These are phyloP conservation scores for Dolichotis patagonum DNA, from an alignment of 2,113 vertebrate species.

Conservation along the genomic window DNA sequence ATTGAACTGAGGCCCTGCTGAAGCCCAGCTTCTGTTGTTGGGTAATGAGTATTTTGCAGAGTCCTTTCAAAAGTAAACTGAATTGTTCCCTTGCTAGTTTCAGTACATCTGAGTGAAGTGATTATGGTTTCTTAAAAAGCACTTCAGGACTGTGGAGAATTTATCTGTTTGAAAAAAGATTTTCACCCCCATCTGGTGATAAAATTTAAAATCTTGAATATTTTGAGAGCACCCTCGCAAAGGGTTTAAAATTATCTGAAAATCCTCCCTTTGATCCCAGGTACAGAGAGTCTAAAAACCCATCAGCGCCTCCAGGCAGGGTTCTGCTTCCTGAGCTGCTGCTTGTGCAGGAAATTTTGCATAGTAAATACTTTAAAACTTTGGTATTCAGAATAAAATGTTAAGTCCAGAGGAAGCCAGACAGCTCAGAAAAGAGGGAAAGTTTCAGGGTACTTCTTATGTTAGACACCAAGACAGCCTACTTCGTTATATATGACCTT, in stretches of 20 bases:
- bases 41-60: conserved; percentile 72
- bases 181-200: conserved; percentile 35
- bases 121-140: conserved; percentile 71
- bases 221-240: conserved; percentile 59
- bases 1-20: conserved; percentile 44
- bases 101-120: conserved; percentile 69
- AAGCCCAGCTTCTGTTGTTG: conserved; percentile 60
- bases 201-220: conserved; percentile 68
- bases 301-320: conserved; percentile 20
- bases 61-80: conserved; percentile 74
- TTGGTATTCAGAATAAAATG: conserved; percentile 64
- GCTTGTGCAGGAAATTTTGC: conserved; percentile 65
- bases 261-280: conserved; percentile 75
- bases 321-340: conserved; percentile 59
- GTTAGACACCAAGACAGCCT: background rate
- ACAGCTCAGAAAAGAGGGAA: conserved; percentile 55
- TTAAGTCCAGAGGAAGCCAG: conserved; percentile 32
- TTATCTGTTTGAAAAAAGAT: conserved; percentile 58
- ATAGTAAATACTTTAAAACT: conserved; percentile 63
- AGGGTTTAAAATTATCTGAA: conserved; percentile 65
- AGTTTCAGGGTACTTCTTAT: background rate
- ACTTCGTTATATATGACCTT: background rate
- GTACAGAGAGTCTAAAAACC: conserved; percentile 42
- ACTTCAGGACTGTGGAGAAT: conserved; percentile 65
- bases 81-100: conserved; percentile 71